Evolutionary conservation across 2,113 vertebrate genomes (phyloP).

Genomic region (Eretmochelys imbricata): DNA sequence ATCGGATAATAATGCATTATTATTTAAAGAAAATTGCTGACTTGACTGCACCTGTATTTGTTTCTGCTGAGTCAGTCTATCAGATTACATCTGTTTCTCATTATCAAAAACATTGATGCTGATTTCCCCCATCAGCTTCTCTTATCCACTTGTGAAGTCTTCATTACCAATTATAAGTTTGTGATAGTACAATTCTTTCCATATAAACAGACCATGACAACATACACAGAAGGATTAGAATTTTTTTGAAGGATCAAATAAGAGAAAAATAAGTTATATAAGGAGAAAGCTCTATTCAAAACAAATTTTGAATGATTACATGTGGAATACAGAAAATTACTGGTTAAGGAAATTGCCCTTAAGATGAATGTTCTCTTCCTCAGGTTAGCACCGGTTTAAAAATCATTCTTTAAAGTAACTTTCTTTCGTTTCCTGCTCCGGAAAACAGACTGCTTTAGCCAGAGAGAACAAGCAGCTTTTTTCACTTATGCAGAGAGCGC

Average conservation of each 20-base stretch:
- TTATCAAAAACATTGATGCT: not conserved
- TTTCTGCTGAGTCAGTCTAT: not conserved
- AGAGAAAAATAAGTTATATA: not conserved
- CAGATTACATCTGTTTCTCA: not conserved
- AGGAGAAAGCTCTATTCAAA: not conserved
- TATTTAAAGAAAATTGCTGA: not conserved
- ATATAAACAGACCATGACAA: not conserved
- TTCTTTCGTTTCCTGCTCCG: not conserved
- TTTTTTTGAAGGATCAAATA: not conserved
- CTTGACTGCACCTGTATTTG: not conserved
- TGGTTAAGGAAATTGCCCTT: not conserved
- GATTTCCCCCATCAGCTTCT: not conserved
- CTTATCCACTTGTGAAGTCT: not conserved
- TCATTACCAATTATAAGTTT: accelerated
- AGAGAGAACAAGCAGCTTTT: not conserved
- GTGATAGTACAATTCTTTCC: not conserved
- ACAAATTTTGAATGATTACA: not conserved
- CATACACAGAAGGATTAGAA: not conserved
- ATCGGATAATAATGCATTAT: not conserved
- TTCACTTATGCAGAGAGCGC: not conserved
- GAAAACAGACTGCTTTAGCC: not conserved
- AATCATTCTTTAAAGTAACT: not conserved
- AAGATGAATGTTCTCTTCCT: accelerated
- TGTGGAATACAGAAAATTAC: not conserved
- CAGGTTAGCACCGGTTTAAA: not conserved